A percentile compares a stretch with the other conserved stretches of the same genome.
phyloP scores from a whole-genome alignment of 2,888 invertebrate genomes.

The Allolobophora icterica region DNA sequence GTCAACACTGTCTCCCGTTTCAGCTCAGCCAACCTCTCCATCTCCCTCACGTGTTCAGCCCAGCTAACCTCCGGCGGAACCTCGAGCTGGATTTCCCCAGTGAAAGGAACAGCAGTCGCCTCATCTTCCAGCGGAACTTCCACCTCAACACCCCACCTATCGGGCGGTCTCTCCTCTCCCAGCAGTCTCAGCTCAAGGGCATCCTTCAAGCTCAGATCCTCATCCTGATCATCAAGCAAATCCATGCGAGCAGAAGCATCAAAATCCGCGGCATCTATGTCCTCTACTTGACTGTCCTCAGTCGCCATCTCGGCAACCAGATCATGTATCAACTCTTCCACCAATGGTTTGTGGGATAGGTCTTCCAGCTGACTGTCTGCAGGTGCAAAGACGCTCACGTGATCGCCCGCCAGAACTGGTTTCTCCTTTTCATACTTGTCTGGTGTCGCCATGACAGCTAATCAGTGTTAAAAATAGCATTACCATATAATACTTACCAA shows the following conservation, averaged over 20 bases:
- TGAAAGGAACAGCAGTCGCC: background rate
- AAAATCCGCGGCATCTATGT: background rate
- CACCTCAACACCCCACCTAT: background rate
- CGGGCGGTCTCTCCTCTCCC: background rate
- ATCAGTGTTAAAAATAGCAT: background rate
- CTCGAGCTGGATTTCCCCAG: background rate
- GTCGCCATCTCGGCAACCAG: background rate
- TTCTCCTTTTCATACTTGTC: background rate
- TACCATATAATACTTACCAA: background rate
- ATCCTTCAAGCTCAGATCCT: background rate
- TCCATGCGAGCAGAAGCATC: background rate
- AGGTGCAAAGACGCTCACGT: background rate
- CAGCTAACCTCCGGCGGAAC: background rate
- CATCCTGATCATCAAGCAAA: background rate
- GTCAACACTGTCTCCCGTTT: background rate
- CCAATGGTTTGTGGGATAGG: background rate
- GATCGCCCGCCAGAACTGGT: background rate
- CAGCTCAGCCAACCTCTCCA: slow-evolving; percentile 3
- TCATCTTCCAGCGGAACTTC: background rate
- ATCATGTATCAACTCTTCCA: background rate
- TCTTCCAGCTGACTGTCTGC: background rate
- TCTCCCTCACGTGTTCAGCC: background rate
- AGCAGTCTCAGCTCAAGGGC: background rate
- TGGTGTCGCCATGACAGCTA: background rate
- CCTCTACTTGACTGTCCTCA: background rate